phyloP scores from a whole-genome alignment of 2,113 vertebrate genomes.

The Picathartes gymnocephalus region DNA sequence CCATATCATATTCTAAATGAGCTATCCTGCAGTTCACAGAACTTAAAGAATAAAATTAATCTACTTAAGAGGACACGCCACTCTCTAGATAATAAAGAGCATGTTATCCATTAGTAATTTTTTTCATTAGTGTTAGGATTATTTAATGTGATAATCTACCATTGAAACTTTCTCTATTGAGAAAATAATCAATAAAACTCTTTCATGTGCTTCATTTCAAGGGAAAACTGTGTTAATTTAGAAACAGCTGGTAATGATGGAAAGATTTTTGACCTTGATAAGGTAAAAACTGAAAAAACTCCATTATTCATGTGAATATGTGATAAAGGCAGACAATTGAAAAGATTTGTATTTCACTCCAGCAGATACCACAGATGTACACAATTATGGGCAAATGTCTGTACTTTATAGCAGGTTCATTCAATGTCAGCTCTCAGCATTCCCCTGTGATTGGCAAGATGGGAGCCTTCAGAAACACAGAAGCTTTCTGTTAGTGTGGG shows the following conservation, averaged over 20 bases:
- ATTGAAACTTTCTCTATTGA: neutral
- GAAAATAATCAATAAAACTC: neutral
- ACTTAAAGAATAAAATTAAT: neutral
- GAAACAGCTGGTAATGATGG: neutral
- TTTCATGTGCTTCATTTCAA: slow-evolving; percentile 1
- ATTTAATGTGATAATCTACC: neutral
- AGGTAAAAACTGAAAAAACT: slow-evolving; percentile 31
- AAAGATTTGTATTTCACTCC: neutral
- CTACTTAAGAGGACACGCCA: neutral
- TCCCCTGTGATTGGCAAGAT: neutral
- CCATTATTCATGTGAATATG: neutral
- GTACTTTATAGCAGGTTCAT: neutral
- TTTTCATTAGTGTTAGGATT: neutral
- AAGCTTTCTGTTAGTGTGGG: neutral
- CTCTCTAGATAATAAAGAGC: neutral
- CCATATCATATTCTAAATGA: neutral
- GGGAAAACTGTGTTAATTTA: neutral
- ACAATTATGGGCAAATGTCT: neutral
- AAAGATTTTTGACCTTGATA: neutral
- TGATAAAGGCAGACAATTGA: neutral
- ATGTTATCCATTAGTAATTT: neutral
- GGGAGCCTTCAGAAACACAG: neutral
- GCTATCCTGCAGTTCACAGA: neutral
- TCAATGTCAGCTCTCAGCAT: neutral
- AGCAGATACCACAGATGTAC: neutral